phyloP scores from a whole-genome alignment of 2,113 vertebrate genomes.

The Daboia siamensis region DNA sequence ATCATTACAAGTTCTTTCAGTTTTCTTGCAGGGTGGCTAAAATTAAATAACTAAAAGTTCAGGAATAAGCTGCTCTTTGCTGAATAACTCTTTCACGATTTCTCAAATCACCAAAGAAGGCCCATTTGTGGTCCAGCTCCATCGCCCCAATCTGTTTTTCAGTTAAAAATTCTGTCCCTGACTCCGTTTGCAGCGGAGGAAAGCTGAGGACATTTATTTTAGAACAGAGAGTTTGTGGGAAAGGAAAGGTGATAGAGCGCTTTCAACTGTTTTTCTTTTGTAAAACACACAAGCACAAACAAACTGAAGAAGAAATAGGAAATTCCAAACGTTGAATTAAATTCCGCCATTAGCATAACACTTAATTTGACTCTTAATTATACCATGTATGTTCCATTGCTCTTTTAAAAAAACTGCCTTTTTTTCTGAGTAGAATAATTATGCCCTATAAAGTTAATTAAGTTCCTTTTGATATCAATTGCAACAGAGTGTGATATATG shows the following conservation, averaged over 20 bases:
- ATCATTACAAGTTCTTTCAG: background rate
- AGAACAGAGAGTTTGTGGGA: background rate
- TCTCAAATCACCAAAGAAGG: background rate
- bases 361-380: background rate
- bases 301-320: background rate
- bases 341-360: background rate
- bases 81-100: background rate
- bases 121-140: background rate
- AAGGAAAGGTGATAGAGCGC: background rate
- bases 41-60: background rate
- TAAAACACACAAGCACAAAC: background rate
- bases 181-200: background rate
- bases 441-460: background rate
- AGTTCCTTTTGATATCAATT: background rate
- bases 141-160: background rate
- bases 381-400: background rate
- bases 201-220: background rate
- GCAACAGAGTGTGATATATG: background rate
- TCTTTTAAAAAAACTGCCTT: background rate
- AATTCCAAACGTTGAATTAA: background rate
- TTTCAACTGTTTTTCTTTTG: background rate
- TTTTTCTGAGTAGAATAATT: background rate
- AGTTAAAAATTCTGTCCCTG: background rate
- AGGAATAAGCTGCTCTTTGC: background rate
- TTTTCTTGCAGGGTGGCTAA: background rate